Evolutionary conservation across 2,888 invertebrate genomes (phyloP).

Genomic region (Augochlorella aurata): DNA sequence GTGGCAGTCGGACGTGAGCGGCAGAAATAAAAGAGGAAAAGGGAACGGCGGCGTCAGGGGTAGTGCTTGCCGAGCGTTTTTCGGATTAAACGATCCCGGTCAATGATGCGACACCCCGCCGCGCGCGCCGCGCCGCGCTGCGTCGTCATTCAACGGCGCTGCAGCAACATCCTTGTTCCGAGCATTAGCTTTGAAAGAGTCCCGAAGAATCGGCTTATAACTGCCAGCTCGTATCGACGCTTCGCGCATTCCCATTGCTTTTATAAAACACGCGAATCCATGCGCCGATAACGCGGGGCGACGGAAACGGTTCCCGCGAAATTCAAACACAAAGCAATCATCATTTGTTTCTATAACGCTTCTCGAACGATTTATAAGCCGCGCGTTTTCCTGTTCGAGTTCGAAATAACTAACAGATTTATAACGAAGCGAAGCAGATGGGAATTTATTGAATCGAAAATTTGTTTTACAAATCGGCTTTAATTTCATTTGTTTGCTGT

Average conservation of each 20-base stretch:
- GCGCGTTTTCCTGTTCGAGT: no score
- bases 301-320: background rate
- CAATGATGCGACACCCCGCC: constrained; percentile 10
- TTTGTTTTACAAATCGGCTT: background rate
- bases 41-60: background rate
- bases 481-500: background rate
- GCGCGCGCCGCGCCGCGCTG: background rate
- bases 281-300: background rate
- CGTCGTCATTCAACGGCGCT: constrained; percentile 5
- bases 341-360: background rate
- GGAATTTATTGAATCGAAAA: background rate
- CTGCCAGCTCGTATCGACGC: background rate
- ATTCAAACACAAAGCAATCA: background rate
- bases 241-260: background rate
- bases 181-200: background rate
- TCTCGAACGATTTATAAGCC: no score
- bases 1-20: constrained; percentile 52
- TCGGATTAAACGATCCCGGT: constrained; percentile 44
- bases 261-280: background rate
- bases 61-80: constrained; percentile 38
- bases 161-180: constrained; percentile 8
- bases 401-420: no score
- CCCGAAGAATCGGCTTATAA: background rate
- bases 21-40: constrained; percentile 48
- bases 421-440: no score